Evolutionary conservation across 2,888 invertebrate species (phyloP), one percentile per base, ranked within the genome.

Genomic region (Clusia tigrina): DNA sequence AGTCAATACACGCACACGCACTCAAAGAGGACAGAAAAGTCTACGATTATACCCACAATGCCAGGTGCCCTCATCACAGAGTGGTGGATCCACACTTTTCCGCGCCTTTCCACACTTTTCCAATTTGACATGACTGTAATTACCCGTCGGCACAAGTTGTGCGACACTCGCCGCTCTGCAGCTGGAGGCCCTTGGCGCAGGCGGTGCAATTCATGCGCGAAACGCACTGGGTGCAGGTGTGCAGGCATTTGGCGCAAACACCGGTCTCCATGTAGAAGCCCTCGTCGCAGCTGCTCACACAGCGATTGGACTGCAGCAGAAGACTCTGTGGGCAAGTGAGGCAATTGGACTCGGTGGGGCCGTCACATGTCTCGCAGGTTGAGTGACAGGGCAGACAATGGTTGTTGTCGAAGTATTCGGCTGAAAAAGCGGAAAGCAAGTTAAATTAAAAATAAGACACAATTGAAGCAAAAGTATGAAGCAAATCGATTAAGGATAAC

Each of bases 361-460:
- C 94, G 66, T 89, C 90, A 79, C 95, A 95, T n/a, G 90, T 89
- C 68, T 91, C 91, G 75, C 95, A 95, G 0, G 91, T 90, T 2
- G 87, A 87, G 77, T 93, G 90, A 77, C 95, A 95, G 2, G 87
- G 86, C 66, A 88, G 88, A 80, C 95, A 95, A 53, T 86, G 86
- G 48, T 87, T 88, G 54, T 87, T 87, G 74, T 91, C 91, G 74
- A 87, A 89, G 83, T 91, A 93, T 83, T 93, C 91, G 73, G 87
- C 91, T 91, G 84, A 32, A 54, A 51, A 54, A 56, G 32, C 26
- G 2, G n/a, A n/a, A n/a, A n/a, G n/a, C n/a, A n/a, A n/a, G n/a
- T n/a, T n/a, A 65, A 59, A 38, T 32, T 53, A 52, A 24, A 24
- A 63, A 60, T 52, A 12, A 18, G 55, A 60, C 6, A 12, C n/a